A percentile compares a stretch with the other conserved stretches of the same genome.
Conservation (phyloP, 1,140 invertebrate genomes). For the Calliphora vicina region DNA sequence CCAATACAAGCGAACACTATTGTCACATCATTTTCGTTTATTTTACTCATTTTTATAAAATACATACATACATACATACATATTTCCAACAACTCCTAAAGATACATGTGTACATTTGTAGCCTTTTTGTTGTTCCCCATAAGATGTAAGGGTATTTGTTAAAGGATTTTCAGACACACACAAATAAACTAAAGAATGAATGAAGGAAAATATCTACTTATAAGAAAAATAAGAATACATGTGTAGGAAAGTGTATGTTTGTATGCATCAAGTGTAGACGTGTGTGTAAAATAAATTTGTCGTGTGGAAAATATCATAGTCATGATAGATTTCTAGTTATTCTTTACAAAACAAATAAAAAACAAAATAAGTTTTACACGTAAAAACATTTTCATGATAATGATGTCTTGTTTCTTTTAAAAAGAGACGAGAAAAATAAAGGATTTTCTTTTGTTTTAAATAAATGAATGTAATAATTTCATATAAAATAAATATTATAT, state of each 20-base stretch:
- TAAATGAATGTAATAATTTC: background rate
- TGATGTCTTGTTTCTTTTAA: background rate
- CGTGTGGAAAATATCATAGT: constrained; percentile 4
- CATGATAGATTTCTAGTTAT: constrained; percentile 2
- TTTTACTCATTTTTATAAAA: background rate
- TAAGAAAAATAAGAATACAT: background rate
- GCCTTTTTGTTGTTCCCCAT: background rate
- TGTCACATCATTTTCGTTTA: constrained; percentile 9
- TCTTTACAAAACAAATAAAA: background rate
- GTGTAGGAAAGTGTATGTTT: background rate
- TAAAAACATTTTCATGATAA: background rate
- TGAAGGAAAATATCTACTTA: too few species aligned
- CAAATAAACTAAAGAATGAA: background rate
- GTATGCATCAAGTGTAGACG: background rate
- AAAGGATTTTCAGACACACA: background rate
- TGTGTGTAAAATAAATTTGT: background rate
- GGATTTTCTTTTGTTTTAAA: background rate
- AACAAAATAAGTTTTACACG: background rate
- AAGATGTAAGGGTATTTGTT: background rate
- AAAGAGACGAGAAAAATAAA: background rate
- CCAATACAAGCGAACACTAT: background rate
- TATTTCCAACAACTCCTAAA: too few species aligned
- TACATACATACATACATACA: too few species aligned
- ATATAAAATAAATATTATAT: background rate
- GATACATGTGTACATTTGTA: background rate